Conservation (phyloP, 2,888 invertebrate species). For the Troglohyphantes excavatus region DNA sequence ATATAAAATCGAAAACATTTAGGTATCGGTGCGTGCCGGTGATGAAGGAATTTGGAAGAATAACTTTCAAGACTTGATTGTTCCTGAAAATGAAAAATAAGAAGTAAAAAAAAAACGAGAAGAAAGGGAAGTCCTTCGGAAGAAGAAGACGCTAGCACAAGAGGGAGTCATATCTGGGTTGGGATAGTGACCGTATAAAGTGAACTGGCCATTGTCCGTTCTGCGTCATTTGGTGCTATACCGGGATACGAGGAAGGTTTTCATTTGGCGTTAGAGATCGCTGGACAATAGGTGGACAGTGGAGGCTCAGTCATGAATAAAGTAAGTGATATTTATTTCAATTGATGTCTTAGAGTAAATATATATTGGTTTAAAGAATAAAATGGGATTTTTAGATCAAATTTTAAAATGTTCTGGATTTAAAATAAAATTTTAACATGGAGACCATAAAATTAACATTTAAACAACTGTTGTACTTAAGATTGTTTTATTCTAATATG, state of each 20-base stretch:
- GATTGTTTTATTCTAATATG: too few relatives aligned
- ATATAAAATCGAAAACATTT: conserved; percentile 30
- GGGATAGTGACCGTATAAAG: conserved; percentile 56
- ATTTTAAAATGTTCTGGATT: too few relatives aligned
- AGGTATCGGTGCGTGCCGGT: conserved; percentile 1
- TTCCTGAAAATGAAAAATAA: too few relatives aligned
- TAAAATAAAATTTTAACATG: too few relatives aligned
- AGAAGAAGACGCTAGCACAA: conserved; percentile 40
- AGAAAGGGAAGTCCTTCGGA: conserved; percentile 46
- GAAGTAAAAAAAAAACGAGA: conserved; percentile 1
- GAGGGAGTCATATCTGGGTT: conserved; percentile 69
- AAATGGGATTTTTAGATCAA: too few relatives aligned
- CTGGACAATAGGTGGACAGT: conserved; percentile 41
- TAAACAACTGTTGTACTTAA: too few relatives aligned
- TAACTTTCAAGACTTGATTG: neutral
- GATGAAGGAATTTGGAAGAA: neutral
- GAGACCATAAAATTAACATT: too few relatives aligned
- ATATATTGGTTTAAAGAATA: too few relatives aligned
- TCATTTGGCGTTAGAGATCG: neutral
- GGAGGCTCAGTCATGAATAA: conserved; percentile 20
- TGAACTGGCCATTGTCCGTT: conserved; percentile 71
- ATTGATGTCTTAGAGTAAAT: too few relatives aligned
- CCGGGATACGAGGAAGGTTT: conserved; percentile 50
- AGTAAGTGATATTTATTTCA: conserved; percentile 16
- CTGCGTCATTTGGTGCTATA: conserved; percentile 70